Base-by-base conservation (phyloP, 2,797 vertebrate genomes). In the Pelochelys cantorii region DNA sequence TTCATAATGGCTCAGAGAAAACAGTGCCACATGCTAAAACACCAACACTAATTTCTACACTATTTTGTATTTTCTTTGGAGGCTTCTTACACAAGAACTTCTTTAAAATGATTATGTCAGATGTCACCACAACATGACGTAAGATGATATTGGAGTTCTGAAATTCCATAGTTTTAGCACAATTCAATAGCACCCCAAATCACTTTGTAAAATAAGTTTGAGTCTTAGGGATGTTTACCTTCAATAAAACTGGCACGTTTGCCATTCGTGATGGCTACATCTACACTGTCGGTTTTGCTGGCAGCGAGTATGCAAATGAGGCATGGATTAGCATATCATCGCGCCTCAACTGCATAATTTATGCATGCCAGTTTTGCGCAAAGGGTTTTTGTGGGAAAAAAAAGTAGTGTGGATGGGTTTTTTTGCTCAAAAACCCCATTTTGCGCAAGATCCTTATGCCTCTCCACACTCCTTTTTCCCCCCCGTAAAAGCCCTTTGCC, bases 101-200 rank as follows among this genome's bases (percentile, higher is more conserved):
- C 17, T 62, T 84, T 85, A 80, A 65, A 22, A 7, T 55, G 22
- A 90, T 53, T 78, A 89, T 81, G 81, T 79, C 15, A 81, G 34
- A 75, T 17, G 68, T 48, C 54, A 52, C 3, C 0, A 1, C 3
- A 84, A 71, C 13, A 42, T 0, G 1, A 77, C 2, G 8, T 1
- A 0, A n/a, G 27, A 87, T 22, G 25, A 80, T 77, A 54, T 56
- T 77, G n/a, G 9, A 7, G 11, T 82, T 53, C 27, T 54, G 52
- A 18, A 86, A 5, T 80, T 93, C 27, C 23, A 82, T 77, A 84
- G 4, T 52, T 88, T 42, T n/a, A 55, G 81, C 48, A 65, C 31
- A 62, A 84, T 78, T 17, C 17, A 52, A 0, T 52, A 90, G 23
- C 54, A 84, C 42, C 23, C 56, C 22, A 83, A 2, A 52, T 12